Base-by-base conservation (phyloP, 2,797 vertebrate species). In the Schizopygopsis pylzovi region DNA sequence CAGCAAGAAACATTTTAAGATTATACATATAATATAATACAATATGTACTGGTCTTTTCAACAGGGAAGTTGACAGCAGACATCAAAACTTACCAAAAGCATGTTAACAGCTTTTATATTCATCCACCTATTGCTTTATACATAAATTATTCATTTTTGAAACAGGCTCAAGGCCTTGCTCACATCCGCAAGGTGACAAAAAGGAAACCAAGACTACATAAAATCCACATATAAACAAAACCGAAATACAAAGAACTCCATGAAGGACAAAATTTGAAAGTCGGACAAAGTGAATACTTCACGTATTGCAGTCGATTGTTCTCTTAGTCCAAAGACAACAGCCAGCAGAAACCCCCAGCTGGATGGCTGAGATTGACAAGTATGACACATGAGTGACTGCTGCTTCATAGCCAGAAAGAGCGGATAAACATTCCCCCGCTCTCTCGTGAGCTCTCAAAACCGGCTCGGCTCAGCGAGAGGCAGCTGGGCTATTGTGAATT, bases 401-500 rank as follows among this genome's bases (percentile, higher is more conserved):
- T 3, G 67, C 41, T 84, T 84, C 75, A 45, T 59, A 15, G 25
- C 41, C 1, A 25, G 39, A 72, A 71, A 39, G 25, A 79, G 41
- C 4, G 4, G 76, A 79, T 65, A 81, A 81, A 81, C 78, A 65
- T 81, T 67, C 77, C 67, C 65, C 25, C 4, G 28, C 11, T 79
- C 41, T 79, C 76, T 72, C 77, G 25, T 52, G 12, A 63, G 41
- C 67, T 47, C 67, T 71, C 52, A 47, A 79, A 85, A 65, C 76
- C 41, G 11, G n/a, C 54, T 37, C 15, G 33, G 78, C 56, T 81
- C 45, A 49, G 4, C 9, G 56, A 68, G 75, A 79, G 25, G 52
- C 39, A 39, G 45, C 76, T 33, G 71, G 56, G 72, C 59, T 47
- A 79, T 79, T 87, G 79, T 88, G 71, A 63, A 87, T 82, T 85